Evolutionary conservation across 1,140 invertebrate genomes (phyloP).

Genomic region (Triops cancriformis): DNA sequence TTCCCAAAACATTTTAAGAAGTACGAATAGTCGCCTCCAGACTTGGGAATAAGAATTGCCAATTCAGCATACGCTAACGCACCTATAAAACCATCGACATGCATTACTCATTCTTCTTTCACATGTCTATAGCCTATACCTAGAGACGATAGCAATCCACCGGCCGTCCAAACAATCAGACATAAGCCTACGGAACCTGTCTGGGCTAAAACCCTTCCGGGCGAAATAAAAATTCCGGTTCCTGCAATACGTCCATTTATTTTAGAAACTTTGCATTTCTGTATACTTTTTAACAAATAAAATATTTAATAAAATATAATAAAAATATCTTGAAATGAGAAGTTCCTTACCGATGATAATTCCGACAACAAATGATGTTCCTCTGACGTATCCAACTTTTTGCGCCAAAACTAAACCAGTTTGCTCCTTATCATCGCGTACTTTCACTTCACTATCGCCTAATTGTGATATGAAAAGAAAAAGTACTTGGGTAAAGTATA

Average conservation of each 20-base stretch:
- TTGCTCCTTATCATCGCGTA: constrained; percentile 27
- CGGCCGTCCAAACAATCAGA: constrained; percentile 69
- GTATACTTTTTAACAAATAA: constrained; percentile 11
- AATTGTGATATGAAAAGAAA: not conserved
- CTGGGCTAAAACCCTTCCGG: constrained; percentile 64
- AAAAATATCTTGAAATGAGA: too few relatives aligned
- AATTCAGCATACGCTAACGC: constrained; percentile 46
- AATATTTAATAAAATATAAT: too few relatives aligned
- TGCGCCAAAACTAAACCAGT: constrained; percentile 57
- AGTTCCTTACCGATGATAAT: constrained; percentile 72
- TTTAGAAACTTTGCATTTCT: constrained; percentile 29
- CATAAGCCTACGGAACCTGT: constrained; percentile 74
- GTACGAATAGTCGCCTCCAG: constrained; percentile 39
- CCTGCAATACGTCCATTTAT: too few relatives aligned
- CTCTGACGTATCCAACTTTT: constrained; percentile 69
- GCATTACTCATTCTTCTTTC: not conserved
- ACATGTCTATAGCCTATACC: constrained; percentile 43
- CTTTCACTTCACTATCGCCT: not conserved
- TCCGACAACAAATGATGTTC: constrained; percentile 66
- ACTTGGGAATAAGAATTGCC: constrained; percentile 44
- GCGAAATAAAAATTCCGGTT: constrained; percentile 84
- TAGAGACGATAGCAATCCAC: constrained; percentile 70
- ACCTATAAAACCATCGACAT: constrained; percentile 32
- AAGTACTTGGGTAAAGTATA: too few relatives aligned
- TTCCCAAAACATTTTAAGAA: constrained; percentile 34